These are phyloP conservation scores for Parasteatoda lunata DNA, from an alignment of 2,888 invertebrate species.

Conservation along the genomic window DNA sequence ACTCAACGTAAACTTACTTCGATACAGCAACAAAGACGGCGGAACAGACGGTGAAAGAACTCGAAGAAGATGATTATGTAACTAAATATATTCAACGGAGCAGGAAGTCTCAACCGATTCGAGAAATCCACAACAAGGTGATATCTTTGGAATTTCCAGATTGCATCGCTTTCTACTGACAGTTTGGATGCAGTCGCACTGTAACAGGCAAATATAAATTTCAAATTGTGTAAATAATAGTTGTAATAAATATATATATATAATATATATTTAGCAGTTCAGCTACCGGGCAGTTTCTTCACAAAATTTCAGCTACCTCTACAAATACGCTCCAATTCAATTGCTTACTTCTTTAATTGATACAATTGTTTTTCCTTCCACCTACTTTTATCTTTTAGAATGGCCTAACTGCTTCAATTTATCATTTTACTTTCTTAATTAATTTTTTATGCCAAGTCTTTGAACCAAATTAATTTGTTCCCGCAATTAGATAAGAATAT, in stretches of 20 bases:
- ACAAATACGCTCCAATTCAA: no score
- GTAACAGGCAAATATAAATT: not conserved
- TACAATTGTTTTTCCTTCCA: no score
- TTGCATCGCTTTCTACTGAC: conserved; percentile 72
- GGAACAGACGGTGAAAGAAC: conserved; percentile 35
- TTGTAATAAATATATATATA: not conserved
- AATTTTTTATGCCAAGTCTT: no score
- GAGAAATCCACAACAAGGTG: conserved; percentile 73
- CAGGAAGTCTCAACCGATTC: conserved; percentile 73
- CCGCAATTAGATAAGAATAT: no score
- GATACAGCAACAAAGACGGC: conserved; percentile 24
- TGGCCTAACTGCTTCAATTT: no score
- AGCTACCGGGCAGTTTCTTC: no score
- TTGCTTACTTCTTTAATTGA: no score
- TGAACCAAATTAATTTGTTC: no score
- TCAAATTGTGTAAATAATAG: not conserved
- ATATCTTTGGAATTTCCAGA: conserved; percentile 74
- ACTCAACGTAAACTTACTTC: conserved; percentile 14
- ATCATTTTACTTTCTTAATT: no score
- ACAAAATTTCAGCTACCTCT: no score
- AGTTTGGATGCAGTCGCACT: conserved; percentile 70
- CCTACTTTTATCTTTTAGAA: no score
- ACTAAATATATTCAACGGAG: conserved; percentile 73
- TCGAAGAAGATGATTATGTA: conserved; percentile 67
- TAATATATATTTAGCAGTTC: not conserved